Conservation (phyloP, 2,888 invertebrate species). For the Cosmopolites sordidus region DNA sequence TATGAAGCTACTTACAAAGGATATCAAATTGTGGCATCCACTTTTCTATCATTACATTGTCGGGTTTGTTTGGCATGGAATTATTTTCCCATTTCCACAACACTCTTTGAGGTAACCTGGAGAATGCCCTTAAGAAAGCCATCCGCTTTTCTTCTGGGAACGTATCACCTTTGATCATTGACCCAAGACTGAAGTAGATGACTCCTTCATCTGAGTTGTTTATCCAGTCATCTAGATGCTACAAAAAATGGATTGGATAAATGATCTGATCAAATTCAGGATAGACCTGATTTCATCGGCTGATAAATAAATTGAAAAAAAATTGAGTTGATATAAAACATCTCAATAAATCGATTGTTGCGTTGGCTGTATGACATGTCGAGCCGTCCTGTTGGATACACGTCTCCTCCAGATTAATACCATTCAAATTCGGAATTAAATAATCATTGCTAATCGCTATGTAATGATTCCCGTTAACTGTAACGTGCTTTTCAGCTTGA, state of each 20-base stretch:
- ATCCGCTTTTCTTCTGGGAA: constrained; percentile 57
- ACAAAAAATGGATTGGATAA: not conserved
- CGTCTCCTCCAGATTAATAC: too few species aligned
- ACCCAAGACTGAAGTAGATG: constrained; percentile 73
- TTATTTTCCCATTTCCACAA: constrained; percentile 77
- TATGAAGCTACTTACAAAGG: constrained; percentile 59
- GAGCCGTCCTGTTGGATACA: too few species aligned
- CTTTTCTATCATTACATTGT: constrained; percentile 58
- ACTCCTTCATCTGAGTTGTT: constrained; percentile 63
- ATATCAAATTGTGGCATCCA: constrained; percentile 78
- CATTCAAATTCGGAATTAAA: too few species aligned
- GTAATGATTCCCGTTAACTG: too few species aligned
- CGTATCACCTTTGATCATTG: constrained; percentile 62
- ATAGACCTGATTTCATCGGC: too few species aligned
- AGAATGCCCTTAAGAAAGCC: constrained; percentile 58
- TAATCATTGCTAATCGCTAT: too few species aligned
- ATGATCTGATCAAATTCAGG: too few species aligned
- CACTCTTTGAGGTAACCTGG: constrained; percentile 61
- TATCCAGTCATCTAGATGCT: constrained; percentile 61
- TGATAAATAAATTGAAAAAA: too few species aligned
- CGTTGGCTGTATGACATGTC: too few species aligned
- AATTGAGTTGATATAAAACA: too few species aligned
- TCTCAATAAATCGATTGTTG: too few species aligned
- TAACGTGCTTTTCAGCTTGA: too few species aligned
- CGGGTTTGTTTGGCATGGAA: constrained; percentile 53